Percentiles rank a stretch among this genome's conserved stretches.
These are phyloP conservation scores for Phylloscopus whistleri DNA, from an alignment of 2,113 vertebrate genomes.

Conservation along the genomic window DNA sequence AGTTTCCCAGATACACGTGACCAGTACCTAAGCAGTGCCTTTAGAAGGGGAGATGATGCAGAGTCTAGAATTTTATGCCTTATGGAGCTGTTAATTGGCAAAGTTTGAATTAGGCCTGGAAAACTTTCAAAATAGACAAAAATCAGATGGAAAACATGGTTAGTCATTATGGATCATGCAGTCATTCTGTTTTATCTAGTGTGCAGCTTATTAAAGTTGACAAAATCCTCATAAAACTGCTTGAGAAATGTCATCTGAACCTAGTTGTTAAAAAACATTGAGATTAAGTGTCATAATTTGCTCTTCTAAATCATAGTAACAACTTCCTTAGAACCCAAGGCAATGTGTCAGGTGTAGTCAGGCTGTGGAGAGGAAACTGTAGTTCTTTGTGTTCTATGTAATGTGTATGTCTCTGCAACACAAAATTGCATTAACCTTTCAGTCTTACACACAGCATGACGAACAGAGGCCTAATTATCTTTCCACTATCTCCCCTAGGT, in stretches of 20 bases:
- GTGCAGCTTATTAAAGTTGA: conserved; percentile 1
- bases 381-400: not conserved
- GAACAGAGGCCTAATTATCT: not conserved
- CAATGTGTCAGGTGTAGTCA: not conserved
- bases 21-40: not conserved
- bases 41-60: not conserved
- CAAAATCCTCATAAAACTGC: not conserved
- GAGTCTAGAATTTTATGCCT: not conserved
- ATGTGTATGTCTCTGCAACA: not conserved
- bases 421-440: conserved; percentile 15
- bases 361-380: not conserved
- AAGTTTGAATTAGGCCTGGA: not conserved
- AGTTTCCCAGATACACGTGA: not conserved
- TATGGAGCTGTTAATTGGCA: not conserved
- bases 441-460: fast-evolving
- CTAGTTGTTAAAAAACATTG: not conserved
- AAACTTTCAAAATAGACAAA: not conserved
- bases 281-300: not conserved
- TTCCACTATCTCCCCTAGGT: not conserved
- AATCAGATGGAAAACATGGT: not conserved
- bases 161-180: not conserved
- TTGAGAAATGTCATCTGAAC: conserved; percentile 29
- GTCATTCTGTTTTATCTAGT: not conserved
- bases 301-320: conserved; percentile 19
- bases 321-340: not conserved